Evolutionary conservation across 2,888 invertebrate genomes (phyloP).

Genomic region (Xestia ashworthii): DNA sequence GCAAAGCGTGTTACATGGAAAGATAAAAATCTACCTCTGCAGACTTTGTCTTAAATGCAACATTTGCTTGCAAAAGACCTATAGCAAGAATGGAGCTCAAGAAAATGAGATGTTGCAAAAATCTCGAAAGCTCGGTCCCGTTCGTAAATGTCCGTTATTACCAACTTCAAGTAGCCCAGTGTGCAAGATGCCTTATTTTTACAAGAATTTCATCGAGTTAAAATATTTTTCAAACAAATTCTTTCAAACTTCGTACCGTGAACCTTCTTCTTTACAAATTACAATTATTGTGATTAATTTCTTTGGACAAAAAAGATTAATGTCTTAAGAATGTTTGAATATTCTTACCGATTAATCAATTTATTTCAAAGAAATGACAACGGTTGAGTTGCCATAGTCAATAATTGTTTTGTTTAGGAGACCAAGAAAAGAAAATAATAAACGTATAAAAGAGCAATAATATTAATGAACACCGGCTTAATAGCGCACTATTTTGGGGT

Average conservation of each 20-base stretch:
- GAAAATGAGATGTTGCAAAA: conserved; percentile 12
- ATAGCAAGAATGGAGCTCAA: neutral
- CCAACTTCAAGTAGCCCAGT: conserved; percentile 36
- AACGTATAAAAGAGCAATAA: conserved; percentile 1
- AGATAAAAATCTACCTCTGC: neutral
- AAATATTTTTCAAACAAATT: conserved; percentile 35
- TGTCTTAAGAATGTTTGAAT: conserved; percentile 24
- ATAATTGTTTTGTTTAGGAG: conserved; percentile 14
- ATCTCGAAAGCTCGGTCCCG: neutral
- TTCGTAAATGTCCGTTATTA: neutral
- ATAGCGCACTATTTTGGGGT: conserved; percentile 3
- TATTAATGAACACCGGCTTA: conserved; percentile 15
- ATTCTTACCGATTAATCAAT: conserved; percentile 28
- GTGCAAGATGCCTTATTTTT: conserved; percentile 44
- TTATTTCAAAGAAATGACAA: conserved; percentile 24
- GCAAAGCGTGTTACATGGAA: neutral
- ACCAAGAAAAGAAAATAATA: conserved; percentile 13
- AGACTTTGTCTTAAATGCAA: conserved; percentile 5
- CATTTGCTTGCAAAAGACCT: conserved; percentile 11
- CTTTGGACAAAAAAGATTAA: conserved; percentile 27
- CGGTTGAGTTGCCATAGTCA: conserved; percentile 8
- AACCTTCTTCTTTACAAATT: conserved; percentile 19
- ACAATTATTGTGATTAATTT: conserved; percentile 4
- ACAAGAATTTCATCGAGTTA: conserved; percentile 31
- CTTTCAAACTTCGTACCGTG: conserved; percentile 1